Evolutionary conservation across 2,888 invertebrate species (phyloP), one percentile per base, ranked within the genome.

Genomic region (Pandemis heparana): DNA sequence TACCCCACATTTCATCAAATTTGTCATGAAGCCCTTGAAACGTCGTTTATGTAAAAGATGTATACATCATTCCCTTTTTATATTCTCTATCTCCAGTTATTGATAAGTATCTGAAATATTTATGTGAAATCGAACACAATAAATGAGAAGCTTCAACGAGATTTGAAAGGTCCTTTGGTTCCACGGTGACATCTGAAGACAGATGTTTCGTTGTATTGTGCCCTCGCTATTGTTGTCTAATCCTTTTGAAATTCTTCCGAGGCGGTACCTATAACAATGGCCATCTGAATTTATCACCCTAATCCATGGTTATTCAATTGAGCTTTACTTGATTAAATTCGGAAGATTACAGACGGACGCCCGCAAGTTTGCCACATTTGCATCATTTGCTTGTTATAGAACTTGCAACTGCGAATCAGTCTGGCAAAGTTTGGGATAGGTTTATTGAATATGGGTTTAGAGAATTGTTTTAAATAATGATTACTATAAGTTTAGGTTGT

Each of bases 201-300:
- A 81, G 81, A 83, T 83, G 81, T 79, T 75, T 72, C 67, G 71
- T 77, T 74, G 79, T 82, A 79, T 79, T 80, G 78, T 79, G 77
- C 78, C 77, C 78, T 77, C 56, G 75, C 78, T 71, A 79, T 85
- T 85, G 84, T 85, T 77, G 76, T 71, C 69, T 77, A 82, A 83
- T 82, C 82, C 80, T 80, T 82, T 84, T 78, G 79, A 79, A 78
- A 81, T 79, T 81, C 77, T 78, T 78, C 77, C 76, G 77, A 78
- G 77, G 62, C 65, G 67, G 65, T 75, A n/a, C n/a, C n/a, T n/a
- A 78, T 77, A 78, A 83, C 80, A 81, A 81, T 77, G 66, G 71
- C 60, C 59, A 48, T 74, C 77, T 77, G 73, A 77, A 79, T 81
- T 79, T 79, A 79, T 81, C 46, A 39, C 64, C 18, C 62, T 62